Evolutionary conservation across 2,888 invertebrate species (phyloP).

Genomic region (Tetragonula carbonaria): DNA sequence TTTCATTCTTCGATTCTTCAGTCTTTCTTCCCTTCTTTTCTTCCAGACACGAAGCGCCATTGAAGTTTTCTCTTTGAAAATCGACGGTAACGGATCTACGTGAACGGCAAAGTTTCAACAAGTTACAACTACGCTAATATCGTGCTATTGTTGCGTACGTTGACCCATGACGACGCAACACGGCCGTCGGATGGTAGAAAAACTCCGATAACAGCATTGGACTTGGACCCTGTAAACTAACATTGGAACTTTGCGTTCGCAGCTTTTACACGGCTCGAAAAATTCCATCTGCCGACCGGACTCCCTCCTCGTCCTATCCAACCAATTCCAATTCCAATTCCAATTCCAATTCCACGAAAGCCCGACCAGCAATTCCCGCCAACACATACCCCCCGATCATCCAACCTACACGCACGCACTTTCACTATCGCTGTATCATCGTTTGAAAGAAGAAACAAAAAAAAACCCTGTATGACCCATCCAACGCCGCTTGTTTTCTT

Average conservation of each 20-base stretch:
- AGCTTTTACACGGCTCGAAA: background rate
- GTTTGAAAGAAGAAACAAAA: too few relatives aligned
- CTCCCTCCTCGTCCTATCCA: background rate
- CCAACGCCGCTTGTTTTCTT: too few relatives aligned
- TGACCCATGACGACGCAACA: slow-evolving; percentile 61
- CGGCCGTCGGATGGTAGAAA: slow-evolving; percentile 51
- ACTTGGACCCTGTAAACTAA: slow-evolving; percentile 61
- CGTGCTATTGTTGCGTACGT: slow-evolving; percentile 59
- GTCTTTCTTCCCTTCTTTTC: background rate
- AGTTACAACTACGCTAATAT: slow-evolving; percentile 13
- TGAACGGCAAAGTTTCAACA: slow-evolving; percentile 1
- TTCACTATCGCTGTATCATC: too few relatives aligned
- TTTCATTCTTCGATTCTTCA: too few relatives aligned
- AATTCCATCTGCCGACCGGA: background rate
- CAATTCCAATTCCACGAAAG: background rate
- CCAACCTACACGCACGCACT: too few relatives aligned
- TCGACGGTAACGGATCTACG: background rate
- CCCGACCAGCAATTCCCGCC: too few relatives aligned
- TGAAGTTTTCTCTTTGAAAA: background rate
- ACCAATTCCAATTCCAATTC: background rate
- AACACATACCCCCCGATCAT: too few relatives aligned
- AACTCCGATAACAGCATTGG: slow-evolving; percentile 62
- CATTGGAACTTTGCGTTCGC: slow-evolving; percentile 9
- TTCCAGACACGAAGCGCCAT: background rate
- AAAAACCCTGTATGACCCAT: too few relatives aligned